Evolutionary conservation across 2,113 vertebrate genomes (phyloP), one percentile per base, ranked within the genome.

Genomic region (Colossoma macropomum): DNA sequence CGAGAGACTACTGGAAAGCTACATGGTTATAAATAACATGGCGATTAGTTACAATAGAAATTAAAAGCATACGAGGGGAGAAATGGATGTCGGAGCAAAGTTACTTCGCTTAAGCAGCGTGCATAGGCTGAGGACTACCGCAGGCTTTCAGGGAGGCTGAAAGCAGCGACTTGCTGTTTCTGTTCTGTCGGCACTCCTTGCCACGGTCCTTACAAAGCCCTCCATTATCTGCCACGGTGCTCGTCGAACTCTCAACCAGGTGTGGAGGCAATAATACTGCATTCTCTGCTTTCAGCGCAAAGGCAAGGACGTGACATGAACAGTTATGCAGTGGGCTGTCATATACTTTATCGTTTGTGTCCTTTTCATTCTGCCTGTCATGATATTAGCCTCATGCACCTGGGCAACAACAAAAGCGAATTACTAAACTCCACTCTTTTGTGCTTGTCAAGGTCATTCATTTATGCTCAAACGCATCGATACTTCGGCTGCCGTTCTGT

Each of bases 11-110:
- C 95, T 96, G 95, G 94, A 95, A 95, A 95, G 93, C 88, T 95
- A 94, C 94, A 95, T 94, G 95, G 94, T 96, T 98, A 97, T 99
- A 98, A 97, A 98, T 98, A 97, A 96, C 95, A 91, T 93, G 92
- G 92, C 94, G 95, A 96, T 96, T 95, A 96, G 96, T 96, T 96
- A 95, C 95, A 95, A 93, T 88, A 89, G 89, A 96, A 92, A 98
- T 96, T 95, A 95, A 95, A 97, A 97, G 94, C 96, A 97, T 95
- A 97, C 96, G 96, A 96, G 91, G 89, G 87, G 89, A 91, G 82
- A 92, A 95, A 88, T 77, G 89, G 85, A 77, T 82, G 83, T 93
- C 90, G 92, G 88, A 88, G 84, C 81, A 89, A 92, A 87, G 87
- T 90, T 93, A 88, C 94, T 92, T 94, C 88, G 88, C 82, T 74